phyloP scores from a whole-genome alignment of 2,113 vertebrate genomes.

The Phyllopteryx taeniolatus region DNA sequence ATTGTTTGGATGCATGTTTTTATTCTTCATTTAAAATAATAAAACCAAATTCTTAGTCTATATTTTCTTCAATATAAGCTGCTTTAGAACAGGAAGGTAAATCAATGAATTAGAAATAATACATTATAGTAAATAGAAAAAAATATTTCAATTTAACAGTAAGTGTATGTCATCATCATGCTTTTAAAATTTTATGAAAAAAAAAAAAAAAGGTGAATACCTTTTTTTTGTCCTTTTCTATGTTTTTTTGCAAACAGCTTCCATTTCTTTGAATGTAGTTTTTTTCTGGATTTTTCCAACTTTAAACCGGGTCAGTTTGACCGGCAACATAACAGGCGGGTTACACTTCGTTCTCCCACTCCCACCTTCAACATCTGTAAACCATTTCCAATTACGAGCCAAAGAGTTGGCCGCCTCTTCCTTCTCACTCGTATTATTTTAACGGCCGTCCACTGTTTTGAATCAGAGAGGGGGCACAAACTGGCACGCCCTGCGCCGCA shows the following conservation, averaged over 20 bases:
- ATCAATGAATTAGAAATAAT: too few species aligned
- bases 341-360: slow-evolving; percentile 18
- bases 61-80: too few species aligned
- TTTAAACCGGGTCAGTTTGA: neutral
- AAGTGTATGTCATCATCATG: too few species aligned
- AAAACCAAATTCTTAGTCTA: too few species aligned
- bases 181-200: too few species aligned
- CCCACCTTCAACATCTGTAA: slow-evolving; percentile 65
- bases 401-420: slow-evolving; percentile 49
- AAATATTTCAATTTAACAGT: too few species aligned
- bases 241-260: neutral
- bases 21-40: too few species aligned
- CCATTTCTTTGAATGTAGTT: neutral
- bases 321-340: neutral
- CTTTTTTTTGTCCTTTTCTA: too few species aligned
- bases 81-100: too few species aligned
- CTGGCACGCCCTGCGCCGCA: slow-evolving; percentile 50
- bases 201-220: neutral
- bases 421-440: slow-evolving; percentile 63
- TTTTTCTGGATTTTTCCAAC: neutral
- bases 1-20: too few species aligned
- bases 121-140: too few species aligned
- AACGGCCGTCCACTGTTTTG: slow-evolving; percentile 65
- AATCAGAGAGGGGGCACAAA: slow-evolving; percentile 52
- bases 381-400: slow-evolving; percentile 60